Evolutionary conservation across 2,797 vertebrate genomes (phyloP).

Genomic region (Protonibea diacanthus): DNA sequence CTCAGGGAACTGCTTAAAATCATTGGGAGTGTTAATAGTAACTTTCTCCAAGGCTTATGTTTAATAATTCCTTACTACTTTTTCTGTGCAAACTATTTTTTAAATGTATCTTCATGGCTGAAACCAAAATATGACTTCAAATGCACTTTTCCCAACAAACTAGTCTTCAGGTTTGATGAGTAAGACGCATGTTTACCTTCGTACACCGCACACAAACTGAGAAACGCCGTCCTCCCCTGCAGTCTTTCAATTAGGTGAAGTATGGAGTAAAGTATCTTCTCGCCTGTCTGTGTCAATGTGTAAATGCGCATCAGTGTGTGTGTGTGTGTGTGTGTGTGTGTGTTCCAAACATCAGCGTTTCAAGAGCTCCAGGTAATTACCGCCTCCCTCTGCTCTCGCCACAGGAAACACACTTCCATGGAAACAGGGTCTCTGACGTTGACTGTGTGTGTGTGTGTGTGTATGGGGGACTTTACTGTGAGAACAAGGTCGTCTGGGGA

Average conservation of each 20-base stretch:
- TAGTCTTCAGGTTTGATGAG: conserved; percentile 2
- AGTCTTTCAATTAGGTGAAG: conserved; percentile 28
- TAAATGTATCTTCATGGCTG: background rate
- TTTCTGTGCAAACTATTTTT: background rate
- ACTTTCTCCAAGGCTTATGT: background rate
- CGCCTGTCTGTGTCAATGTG: conserved; percentile 19
- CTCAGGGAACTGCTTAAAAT: no score
- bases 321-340: background rate
- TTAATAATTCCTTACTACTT: background rate
- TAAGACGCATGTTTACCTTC: conserved; percentile 1
- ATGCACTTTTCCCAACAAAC: background rate
- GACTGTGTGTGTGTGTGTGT: background rate
- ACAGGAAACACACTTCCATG: conserved; percentile 43
- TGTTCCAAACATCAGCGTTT: conserved; percentile 24
- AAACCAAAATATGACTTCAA: background rate
- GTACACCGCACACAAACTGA: background rate
- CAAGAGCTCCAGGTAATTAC: conserved; percentile 53
- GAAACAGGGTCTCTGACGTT: conserved; percentile 1
- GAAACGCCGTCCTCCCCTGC: conserved; percentile 6
- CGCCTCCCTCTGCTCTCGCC: conserved; percentile 36
- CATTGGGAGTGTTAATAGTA: background rate
- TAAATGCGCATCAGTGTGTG: background rate
- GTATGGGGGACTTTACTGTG: background rate
- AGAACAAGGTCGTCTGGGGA: conserved; percentile 35
- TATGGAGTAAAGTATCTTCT: background rate